Evolutionary conservation across 1,140 invertebrate species (phyloP).

Genomic region (Diorhabda sublineata): DNA sequence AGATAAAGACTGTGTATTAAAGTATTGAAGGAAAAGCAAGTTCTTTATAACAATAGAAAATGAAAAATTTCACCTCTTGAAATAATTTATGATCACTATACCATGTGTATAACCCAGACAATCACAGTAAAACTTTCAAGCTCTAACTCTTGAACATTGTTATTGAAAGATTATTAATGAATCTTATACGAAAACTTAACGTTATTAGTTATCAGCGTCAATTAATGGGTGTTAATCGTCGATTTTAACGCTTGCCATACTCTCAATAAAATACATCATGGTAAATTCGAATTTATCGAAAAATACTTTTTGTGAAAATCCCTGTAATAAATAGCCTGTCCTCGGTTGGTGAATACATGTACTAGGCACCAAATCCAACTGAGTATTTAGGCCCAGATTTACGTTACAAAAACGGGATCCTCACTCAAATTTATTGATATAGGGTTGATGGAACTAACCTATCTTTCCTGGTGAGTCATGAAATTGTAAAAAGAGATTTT

Average conservation of each 20-base stretch:
- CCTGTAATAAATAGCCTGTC: slow-evolving; percentile 15
- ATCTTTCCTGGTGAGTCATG: neutral
- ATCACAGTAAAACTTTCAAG: too few species aligned
- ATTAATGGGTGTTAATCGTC: slow-evolving; percentile 18
- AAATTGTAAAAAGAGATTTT: neutral
- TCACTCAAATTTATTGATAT: slow-evolving; percentile 4
- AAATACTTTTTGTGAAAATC: slow-evolving; percentile 20
- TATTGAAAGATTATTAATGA: neutral
- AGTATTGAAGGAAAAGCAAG: too few species aligned
- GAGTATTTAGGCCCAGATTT: neutral
- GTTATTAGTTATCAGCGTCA: slow-evolving; percentile 16
- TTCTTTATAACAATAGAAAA: too few species aligned
- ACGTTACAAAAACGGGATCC: neutral
- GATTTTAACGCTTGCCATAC: slow-evolving; percentile 20
- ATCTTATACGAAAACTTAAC: slow-evolving; percentile 4
- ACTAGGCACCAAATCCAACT: slow-evolving; percentile 6
- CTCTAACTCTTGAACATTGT: too few species aligned
- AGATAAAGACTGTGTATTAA: neutral
- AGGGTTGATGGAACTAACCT: slow-evolving; percentile 1
- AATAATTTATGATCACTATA: too few species aligned
- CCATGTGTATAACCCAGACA: too few species aligned
- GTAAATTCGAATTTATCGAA: slow-evolving; percentile 15
- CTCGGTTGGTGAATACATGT: neutral
- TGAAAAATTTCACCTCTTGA: too few species aligned
- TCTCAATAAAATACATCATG: slow-evolving; percentile 8